Base-by-base conservation (phyloP, 37 sponge, comb jelly and placozoan genomes). In the Axinella damicornis region DNA sequence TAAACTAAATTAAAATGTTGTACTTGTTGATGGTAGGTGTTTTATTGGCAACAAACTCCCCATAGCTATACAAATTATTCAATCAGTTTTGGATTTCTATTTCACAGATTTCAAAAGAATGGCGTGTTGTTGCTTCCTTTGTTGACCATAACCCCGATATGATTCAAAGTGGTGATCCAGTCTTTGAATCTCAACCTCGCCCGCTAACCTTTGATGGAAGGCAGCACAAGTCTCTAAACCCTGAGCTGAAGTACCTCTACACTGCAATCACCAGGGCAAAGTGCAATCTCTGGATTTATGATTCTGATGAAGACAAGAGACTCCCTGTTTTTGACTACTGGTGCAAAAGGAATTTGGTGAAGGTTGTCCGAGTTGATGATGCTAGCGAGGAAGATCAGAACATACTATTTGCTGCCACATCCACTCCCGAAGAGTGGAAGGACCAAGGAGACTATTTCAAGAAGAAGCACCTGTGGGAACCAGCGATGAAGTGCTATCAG, bases 201-300 rank as follows among this genome's bases (percentile, higher is more conserved):
- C 76, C 77, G 53, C 57, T 87, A 61, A 57, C 79, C 9, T 84
- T 90, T 78, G 72, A 87, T 41, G 77, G 83, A 66, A n/a, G 54
- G 22, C 38, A 66, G 31, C 85, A 94, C 83, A 88, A 87, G 28
- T 70, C 72, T 4, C 78, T 94, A 11, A 77, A 69, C 81, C 39
- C 95, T 18, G 95, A 94, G 56, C 80, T 94, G 58, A 94, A 94
- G 78, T 73, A 88, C 37, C 79, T 94, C 16, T 94, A 94, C 79
- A 94, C 95, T 32, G 95, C 95, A 0, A 65, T 94, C 5, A 94
- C 95, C 21, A 60, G 95, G 28, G 86, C 92, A 14, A 84, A 87
- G 34, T 56, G 77, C 54, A 94, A 91, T 41, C 60, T 94, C 4
- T 94, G 95, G 95, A 76, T 94, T 11, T 94, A 88, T 80, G 95